Base-by-base conservation (phyloP, 2,888 invertebrate species). In the Labia minor region DNA sequence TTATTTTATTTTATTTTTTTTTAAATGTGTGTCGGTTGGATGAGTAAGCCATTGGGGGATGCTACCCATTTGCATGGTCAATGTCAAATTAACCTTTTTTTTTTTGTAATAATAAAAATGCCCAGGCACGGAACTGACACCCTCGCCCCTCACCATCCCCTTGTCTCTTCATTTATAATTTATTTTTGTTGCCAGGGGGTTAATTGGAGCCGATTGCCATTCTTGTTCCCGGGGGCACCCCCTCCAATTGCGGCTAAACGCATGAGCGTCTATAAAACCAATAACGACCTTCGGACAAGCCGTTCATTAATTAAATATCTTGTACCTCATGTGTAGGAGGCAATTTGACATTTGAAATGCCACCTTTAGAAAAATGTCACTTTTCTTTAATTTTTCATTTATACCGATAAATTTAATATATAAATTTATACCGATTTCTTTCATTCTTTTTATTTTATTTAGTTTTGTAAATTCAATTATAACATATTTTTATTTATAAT, bases 311-410 rank as follows among this genome's bases (percentile, higher is more conserved):
- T 49, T 49, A 49, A 49, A 49, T 49, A 49, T n/a, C 49, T 49
- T 49, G 49, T 49, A 49, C 49, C 49, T 49, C 49, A 49, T 49
- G 16, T 49, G 49, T n/a, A n/a, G 49, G 14, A 14, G 2, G n/a
- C 49, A 49, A 49, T 49, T 49, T 49, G 49, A 49, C 49, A 49
- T 3, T 4, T 3, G 49, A 49, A 49, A 49, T 49, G 3, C 49
- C 6, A 49, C 61, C 65, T 68, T 69, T 69, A 61, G 21, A 33
- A 14, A 61, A n/a, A 69, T 69, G 67, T 67, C 70, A 69, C 67
- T n/a, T n/a, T n/a, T n/a, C n/a, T n/a, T n/a, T n/a, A n/a, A n/a
- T n/a, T n/a, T n/a, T n/a, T n/a, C n/a, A n/a, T n/a, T n/a, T n/a
- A n/a, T n/a, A n/a, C n/a, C n/a, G n/a, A n/a, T n/a, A n/a, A n/a